Evolutionary conservation across 2,797 vertebrate species (phyloP).

Genomic region (Phalloptychus januarius): DNA sequence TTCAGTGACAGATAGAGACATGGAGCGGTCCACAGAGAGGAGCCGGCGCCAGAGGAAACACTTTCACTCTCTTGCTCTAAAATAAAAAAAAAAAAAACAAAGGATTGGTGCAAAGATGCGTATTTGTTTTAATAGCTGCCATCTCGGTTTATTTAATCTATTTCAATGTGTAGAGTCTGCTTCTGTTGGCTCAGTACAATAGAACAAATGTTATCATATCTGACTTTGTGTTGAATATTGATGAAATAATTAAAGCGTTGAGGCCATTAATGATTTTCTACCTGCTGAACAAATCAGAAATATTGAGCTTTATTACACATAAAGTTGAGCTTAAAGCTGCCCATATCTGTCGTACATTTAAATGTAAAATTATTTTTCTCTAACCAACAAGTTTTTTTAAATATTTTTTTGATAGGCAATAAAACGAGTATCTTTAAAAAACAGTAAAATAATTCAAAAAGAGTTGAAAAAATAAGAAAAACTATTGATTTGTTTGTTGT

Average conservation of each 20-base stretch:
- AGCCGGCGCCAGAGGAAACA: conserved; percentile 24
- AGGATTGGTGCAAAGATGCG: conserved; percentile 30
- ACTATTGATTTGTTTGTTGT: background rate
- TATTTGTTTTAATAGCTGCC: conserved; percentile 28
- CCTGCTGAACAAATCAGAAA: background rate
- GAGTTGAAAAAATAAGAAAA: background rate
- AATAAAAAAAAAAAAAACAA: conserved; percentile 44
- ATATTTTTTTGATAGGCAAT: background rate
- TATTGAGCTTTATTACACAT: background rate
- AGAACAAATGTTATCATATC: background rate
- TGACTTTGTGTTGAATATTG: background rate
- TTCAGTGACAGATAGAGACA: conserved; percentile 76
- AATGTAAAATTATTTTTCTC: background rate
- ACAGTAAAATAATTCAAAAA: background rate
- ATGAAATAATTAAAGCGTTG: background rate
- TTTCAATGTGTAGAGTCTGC: background rate
- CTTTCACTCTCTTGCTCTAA: conserved; percentile 20
- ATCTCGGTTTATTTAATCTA: conserved; percentile 2
- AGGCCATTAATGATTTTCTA: background rate
- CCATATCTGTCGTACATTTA: background rate
- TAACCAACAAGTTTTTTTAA: background rate
- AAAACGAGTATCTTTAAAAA: background rate
- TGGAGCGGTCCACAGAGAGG: conserved; percentile 62
- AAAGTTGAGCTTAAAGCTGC: background rate
- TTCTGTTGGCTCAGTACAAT: background rate